A percentile compares a stretch with the other conserved stretches of the same genome.
phyloP scores from a whole-genome alignment of 2,888 invertebrate genomes.

The Gastracanthus pulcherrimus region DNA sequence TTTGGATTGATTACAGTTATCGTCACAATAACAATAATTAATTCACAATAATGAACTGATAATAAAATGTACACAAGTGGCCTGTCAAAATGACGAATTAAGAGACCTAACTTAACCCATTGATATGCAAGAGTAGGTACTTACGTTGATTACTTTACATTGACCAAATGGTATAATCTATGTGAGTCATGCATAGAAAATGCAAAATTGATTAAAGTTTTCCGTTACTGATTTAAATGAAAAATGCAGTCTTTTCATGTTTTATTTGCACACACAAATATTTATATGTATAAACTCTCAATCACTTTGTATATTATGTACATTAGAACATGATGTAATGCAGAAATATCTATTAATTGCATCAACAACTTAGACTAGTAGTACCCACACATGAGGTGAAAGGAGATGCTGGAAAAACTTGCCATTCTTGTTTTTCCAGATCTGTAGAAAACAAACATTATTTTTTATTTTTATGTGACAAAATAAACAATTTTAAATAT shows the following conservation, averaged over 20 bases:
- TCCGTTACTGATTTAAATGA: background rate
- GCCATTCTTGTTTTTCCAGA: conserved; percentile 12
- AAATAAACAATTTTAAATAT: background rate
- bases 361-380: background rate
- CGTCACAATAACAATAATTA: background rate
- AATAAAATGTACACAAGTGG: conserved; percentile 22
- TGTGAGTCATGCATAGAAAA: background rate
- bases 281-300: background rate
- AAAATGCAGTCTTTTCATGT: background rate
- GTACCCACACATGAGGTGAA: conserved; percentile 13
- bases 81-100: conserved; percentile 5
- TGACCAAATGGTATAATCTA: background rate
- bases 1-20: background rate
- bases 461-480: background rate
- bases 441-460: background rate
- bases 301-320: background rate
- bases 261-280: background rate
- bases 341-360: background rate
- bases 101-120: background rate
- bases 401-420: conserved; percentile 31
- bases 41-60: conserved; percentile 16
- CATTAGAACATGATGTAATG: background rate
- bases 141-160: conserved; percentile 15
- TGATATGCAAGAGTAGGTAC: background rate
- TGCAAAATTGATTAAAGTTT: background rate